phyloP scores from a whole-genome alignment of 2,113 vertebrate genomes.

The Eonycteris spelaea region DNA sequence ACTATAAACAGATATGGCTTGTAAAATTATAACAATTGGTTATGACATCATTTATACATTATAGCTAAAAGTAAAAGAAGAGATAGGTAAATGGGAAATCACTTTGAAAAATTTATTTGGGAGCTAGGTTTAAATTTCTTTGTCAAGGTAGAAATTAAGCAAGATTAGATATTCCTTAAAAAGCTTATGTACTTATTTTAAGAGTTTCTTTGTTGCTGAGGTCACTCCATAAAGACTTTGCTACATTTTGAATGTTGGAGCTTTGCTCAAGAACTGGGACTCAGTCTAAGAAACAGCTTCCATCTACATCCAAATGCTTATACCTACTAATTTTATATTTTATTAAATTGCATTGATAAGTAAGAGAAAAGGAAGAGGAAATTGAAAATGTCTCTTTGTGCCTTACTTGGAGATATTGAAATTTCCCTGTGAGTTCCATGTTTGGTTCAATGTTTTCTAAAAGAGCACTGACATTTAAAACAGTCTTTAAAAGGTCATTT shows the following conservation, averaged over 20 bases:
- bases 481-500: conserved; percentile 63
- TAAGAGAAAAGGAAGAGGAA: neutral
- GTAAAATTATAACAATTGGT: neutral
- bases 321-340: neutral
- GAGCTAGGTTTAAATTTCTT: neutral
- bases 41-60: neutral
- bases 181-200: neutral
- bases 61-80: neutral
- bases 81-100: neutral
- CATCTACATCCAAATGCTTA: neutral
- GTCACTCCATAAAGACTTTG: neutral
- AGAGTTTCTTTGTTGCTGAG: neutral
- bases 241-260: neutral
- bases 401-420: neutral
- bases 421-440: conserved; percentile 35
- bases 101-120: neutral
- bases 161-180: neutral
- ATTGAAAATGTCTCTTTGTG: neutral
- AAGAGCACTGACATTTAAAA: conserved; percentile 58
- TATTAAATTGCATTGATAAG: neutral
- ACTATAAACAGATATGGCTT: neutral
- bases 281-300: neutral
- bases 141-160: neutral
- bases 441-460: conserved; percentile 54
- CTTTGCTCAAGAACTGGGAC: neutral